phyloP scores from a whole-genome alignment of 2,113 vertebrate species.

The Syrrhaptes paradoxus region DNA sequence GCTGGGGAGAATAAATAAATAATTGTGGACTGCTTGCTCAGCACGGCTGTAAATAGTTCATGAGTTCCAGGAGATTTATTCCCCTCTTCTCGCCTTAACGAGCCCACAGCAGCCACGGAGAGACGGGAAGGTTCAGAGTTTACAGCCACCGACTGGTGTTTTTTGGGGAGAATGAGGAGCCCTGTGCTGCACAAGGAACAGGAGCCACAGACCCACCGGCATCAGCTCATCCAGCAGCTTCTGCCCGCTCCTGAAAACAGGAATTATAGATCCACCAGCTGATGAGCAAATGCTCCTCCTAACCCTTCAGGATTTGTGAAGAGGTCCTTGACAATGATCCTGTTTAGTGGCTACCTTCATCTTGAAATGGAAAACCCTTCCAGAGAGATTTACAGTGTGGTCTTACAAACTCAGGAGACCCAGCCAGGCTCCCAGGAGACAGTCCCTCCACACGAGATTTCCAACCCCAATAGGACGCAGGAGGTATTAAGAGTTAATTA shows the following conservation, averaged over 20 bases:
- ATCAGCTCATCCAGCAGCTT: not conserved
- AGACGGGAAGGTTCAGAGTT: not conserved
- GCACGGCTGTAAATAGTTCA: constrained; percentile 14
- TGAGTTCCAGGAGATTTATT: constrained; percentile 34
- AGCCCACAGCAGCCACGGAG: not conserved
- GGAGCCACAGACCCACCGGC: not conserved
- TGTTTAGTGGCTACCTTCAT: not conserved
- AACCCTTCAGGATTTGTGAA: not conserved
- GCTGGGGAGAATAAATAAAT: constrained; percentile 37
- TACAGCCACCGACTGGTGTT: fast-evolving
- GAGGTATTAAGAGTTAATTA: not conserved
- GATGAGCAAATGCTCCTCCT: not conserved
- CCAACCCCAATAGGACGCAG: fast-evolving
- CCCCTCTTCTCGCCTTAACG: not conserved
- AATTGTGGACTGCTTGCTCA: not conserved
- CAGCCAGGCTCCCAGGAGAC: not conserved
- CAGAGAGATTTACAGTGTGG: not conserved
- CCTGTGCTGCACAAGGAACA: not conserved
- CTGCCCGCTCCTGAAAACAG: fast-evolving
- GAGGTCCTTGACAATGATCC: not conserved
- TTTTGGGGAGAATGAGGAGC: fast-evolving
- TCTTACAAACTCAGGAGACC: not conserved
- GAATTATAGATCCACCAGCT: not conserved
- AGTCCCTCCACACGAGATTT: not conserved
- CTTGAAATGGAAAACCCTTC: not conserved